A percentile compares a stretch with the other conserved stretches of the same genome.
Conservation (phyloP, 2,113 vertebrate species). For the Budorcas taxicolor region DNA sequence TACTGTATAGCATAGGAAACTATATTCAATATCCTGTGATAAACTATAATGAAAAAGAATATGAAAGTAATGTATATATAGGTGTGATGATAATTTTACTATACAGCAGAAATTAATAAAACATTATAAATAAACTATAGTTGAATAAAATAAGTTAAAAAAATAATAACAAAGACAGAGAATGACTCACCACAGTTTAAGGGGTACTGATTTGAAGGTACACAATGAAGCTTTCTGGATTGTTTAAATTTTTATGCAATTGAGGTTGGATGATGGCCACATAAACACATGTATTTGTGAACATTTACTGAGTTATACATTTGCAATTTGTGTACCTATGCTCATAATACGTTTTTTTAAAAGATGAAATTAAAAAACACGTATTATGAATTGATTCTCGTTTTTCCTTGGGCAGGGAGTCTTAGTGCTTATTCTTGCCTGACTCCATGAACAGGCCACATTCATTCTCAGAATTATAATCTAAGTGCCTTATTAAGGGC, state of each 20-base stretch:
- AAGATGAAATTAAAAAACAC: not conserved
- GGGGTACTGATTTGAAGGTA: not conserved
- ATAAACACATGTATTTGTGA: not conserved
- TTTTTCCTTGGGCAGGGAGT: not conserved
- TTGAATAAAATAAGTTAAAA: not conserved
- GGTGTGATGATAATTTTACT: not conserved
- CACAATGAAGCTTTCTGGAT: not conserved
- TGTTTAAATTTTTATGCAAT: not conserved
- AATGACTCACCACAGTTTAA: not conserved
- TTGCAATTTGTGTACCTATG: not conserved
- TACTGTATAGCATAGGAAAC: not conserved
- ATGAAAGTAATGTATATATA: not conserved
- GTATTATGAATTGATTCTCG: rapidly evolving
- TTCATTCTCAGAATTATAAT: not conserved
- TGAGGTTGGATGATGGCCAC: not conserved
- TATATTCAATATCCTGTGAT: not conserved
- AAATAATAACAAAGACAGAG: not conserved
- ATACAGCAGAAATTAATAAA: not conserved
- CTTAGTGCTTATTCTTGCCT: not conserved
- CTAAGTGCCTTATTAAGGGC: not conserved
- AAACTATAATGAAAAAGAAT: not conserved
- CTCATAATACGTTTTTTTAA: not conserved
- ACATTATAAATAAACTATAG: not conserved
- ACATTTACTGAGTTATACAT: not conserved
- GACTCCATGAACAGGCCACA: not conserved